These are phyloP conservation scores for Agapornis canus DNA, from an alignment of 2,797 vertebrate genomes.

Conservation along the genomic window DNA sequence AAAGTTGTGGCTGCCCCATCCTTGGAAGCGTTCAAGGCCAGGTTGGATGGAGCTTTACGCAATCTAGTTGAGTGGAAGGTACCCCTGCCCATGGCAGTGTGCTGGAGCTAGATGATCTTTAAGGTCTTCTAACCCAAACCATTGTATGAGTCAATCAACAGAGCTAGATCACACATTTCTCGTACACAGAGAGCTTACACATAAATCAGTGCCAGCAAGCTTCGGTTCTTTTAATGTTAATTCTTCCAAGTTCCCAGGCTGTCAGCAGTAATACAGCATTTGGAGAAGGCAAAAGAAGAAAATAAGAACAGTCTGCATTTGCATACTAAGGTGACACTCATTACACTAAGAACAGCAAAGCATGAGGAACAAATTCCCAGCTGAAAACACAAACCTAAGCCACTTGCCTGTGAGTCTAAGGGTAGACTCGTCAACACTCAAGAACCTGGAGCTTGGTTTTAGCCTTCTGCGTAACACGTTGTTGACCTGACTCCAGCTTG, in stretches of 20 bases:
- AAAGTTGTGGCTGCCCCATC: too few species aligned
- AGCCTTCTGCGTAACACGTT: conserved; percentile 53
- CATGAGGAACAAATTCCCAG: not conserved
- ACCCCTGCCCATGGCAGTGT: too few species aligned
- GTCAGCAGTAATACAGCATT: not conserved
- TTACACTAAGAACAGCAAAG: not conserved
- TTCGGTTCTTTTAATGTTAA: not conserved
- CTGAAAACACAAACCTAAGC: not conserved
- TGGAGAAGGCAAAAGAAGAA: not conserved
- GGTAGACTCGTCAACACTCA: conserved; percentile 65
- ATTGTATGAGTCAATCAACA: not conserved
- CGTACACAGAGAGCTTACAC: not conserved
- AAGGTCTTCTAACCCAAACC: too few species aligned
- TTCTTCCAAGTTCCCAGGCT: not conserved
- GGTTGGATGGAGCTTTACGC: too few species aligned
- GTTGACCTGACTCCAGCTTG: conserved; percentile 27
- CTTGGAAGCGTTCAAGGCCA: too few species aligned
- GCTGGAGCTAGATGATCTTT: too few species aligned
- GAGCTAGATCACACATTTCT: not conserved
- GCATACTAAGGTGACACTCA: not conserved
- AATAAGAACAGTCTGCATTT: not conserved
- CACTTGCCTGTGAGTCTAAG: conserved; percentile 74
- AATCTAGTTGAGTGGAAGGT: too few species aligned
- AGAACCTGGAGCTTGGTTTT: conserved; percentile 3
- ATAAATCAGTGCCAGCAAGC: not conserved